A percentile compares a stretch with the other conserved stretches of the same genome.
Evolutionary conservation across 2,113 vertebrate genomes (phyloP).

Genomic region (Larimichthys crocea): DNA sequence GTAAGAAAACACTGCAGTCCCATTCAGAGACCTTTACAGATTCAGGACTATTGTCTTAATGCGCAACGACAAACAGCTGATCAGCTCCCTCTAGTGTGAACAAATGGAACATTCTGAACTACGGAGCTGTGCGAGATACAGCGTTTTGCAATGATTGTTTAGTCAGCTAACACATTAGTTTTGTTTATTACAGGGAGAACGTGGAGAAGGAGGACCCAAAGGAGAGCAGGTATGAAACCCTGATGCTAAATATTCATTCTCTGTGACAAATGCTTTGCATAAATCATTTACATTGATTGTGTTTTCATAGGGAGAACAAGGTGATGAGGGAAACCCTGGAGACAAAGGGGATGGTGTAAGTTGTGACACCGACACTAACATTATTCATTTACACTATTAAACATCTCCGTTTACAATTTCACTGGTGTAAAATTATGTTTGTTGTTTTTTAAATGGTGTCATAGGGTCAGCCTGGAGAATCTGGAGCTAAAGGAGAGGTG

Average conservation of each 20-base stretch:
- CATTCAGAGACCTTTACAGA: constrained; percentile 14
- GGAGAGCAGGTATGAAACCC: constrained; percentile 90
- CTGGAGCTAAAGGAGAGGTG: constrained; percentile 94
- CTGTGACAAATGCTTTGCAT: neutral
- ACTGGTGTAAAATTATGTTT: constrained; percentile 2
- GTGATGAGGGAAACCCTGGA: constrained; percentile 93
- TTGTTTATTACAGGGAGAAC: constrained; percentile 85
- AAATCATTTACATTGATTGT: constrained; percentile 26
- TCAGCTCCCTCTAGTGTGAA: constrained; percentile 59
- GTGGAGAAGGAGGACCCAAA: constrained; percentile 91
- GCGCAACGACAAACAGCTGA: constrained; percentile 16
- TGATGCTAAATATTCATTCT: neutral
- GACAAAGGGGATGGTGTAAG: constrained; percentile 93
- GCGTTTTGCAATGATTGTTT: constrained; percentile 1
- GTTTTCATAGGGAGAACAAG: constrained; percentile 88
- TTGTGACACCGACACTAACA: constrained; percentile 30
- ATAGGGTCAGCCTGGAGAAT: constrained; percentile 92
- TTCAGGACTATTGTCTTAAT: constrained; percentile 34
- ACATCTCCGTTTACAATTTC: neutral
- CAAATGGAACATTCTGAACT: neutral
- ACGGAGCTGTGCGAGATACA: neutral
- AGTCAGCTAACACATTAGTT: constrained; percentile 4
- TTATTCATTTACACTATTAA: neutral
- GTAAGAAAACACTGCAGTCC: constrained; percentile 81
- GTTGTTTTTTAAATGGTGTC: constrained; percentile 32